Percentiles rank a stretch among this genome's conserved stretches.
phyloP scores from a whole-genome alignment of 1,140 invertebrate genomes.

The Bombus breviceps region DNA sequence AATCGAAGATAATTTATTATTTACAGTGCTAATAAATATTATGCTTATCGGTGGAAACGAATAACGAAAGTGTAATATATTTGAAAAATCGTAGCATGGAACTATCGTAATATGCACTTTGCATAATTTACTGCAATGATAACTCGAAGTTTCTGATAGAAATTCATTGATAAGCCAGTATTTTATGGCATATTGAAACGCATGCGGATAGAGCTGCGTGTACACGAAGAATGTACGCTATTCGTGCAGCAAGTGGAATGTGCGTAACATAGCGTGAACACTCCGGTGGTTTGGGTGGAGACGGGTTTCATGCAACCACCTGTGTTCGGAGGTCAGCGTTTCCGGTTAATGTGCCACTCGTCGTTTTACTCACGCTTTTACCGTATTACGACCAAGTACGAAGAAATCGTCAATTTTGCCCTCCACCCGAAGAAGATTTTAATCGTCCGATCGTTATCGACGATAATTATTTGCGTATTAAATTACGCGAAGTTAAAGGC shows the following conservation, averaged over 20 bases:
- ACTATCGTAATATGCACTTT: background rate
- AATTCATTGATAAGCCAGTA: conserved; percentile 1
- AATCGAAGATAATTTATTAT: background rate
- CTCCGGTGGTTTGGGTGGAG: conserved; percentile 27
- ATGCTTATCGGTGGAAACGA: background rate
- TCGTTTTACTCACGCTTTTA: conserved; percentile 29
- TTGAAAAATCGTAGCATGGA: background rate
- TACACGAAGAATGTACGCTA: conserved; percentile 17
- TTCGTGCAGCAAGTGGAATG: conserved; percentile 51
- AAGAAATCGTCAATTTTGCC: background rate
- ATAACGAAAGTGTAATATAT: background rate
- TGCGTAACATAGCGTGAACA: conserved; percentile 64
- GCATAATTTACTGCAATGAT: background rate
- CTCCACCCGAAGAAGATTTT: background rate
- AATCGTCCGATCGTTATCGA: background rate
- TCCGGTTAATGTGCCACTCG: conserved; percentile 18
- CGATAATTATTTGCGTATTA: no score
- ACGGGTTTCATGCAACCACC: conserved; percentile 45
- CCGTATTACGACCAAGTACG: background rate
- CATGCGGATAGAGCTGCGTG: background rate
- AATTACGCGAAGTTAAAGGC: background rate
- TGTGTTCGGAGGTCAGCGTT: conserved; percentile 37
- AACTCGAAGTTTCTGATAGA: background rate
- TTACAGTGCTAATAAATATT: no score
- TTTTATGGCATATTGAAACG: background rate